phyloP scores from a whole-genome alignment of 2,113 vertebrate genomes.

The Notothenia coriiceps region DNA sequence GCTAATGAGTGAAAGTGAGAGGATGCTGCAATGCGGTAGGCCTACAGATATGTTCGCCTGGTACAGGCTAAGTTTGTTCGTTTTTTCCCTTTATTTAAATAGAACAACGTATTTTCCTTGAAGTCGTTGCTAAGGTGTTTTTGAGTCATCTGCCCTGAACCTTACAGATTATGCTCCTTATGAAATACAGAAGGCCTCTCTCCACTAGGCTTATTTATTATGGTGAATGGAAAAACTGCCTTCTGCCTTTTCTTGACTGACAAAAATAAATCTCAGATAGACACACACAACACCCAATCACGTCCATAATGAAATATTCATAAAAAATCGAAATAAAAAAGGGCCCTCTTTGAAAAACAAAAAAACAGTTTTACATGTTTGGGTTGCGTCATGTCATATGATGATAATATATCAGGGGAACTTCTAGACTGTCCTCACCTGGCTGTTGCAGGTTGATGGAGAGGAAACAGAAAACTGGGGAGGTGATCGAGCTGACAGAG shows the following conservation, averaged over 20 bases:
- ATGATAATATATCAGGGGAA: not conserved
- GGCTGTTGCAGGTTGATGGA: conserved; percentile 89
- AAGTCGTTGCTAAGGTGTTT: not conserved
- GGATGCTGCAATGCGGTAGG: conserved; percentile 87
- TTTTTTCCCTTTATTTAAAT: not conserved
- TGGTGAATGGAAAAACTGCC: not conserved
- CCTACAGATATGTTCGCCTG: too few species aligned
- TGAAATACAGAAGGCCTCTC: conserved; percentile 17
- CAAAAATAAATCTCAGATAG: not conserved
- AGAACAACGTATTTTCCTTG: not conserved
- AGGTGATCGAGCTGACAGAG: conserved; percentile 96
- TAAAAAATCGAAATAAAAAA: not conserved
- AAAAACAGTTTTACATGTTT: not conserved
- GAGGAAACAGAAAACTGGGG: conserved; percentile 90
- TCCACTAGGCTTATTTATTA: not conserved
- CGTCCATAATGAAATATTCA: not conserved
- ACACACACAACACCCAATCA: not conserved
- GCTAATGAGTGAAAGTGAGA: conserved; percentile 80
- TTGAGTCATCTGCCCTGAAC: not conserved
- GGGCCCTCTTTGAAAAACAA: not conserved
- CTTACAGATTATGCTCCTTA: not conserved
- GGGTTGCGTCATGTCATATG: not conserved
- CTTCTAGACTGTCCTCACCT: conserved; percentile 16
- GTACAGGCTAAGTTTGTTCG: not conserved
- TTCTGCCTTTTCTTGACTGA: not conserved